These are phyloP conservation scores for Imbricaverruca yamaguchii DNA, from an alignment of 2,888 invertebrate species.

Conservation along the genomic window DNA sequence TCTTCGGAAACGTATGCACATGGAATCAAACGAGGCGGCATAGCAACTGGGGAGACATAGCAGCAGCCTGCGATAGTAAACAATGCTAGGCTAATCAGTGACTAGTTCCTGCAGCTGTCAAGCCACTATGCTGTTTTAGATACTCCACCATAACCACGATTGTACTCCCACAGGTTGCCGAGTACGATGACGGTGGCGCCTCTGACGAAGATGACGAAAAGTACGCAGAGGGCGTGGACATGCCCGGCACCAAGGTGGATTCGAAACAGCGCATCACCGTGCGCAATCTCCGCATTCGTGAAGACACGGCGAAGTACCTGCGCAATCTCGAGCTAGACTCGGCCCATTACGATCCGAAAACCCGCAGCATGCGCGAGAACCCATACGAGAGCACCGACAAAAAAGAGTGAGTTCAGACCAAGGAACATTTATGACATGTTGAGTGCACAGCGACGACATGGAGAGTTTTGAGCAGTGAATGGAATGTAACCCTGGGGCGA, in stretches of 20 bases:
- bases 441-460: too few species aligned
- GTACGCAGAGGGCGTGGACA: slow-evolving; percentile 55
- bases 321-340: slow-evolving; percentile 94
- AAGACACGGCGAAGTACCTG: slow-evolving; percentile 98
- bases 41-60: too few species aligned
- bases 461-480: too few species aligned
- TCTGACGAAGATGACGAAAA: slow-evolving; percentile 51
- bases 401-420: slow-evolving; percentile 35
- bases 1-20: too few species aligned
- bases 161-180: slow-evolving; percentile 38
- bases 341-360: slow-evolving; percentile 98
- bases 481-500: too few species aligned
- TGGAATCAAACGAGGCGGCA: too few species aligned
- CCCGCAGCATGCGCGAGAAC: slow-evolving; percentile 96
- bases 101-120: too few species aligned
- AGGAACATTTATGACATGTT: too few species aligned
- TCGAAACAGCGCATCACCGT: slow-evolving; percentile 99
- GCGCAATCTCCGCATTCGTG: slow-evolving; percentile 91
- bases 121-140: too few species aligned
- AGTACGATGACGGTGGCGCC: slow-evolving; percentile 58
- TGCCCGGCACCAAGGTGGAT: slow-evolving; percentile 99
- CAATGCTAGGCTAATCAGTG: too few species aligned
- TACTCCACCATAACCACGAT: too few species aligned
- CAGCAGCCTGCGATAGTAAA: too few species aligned
- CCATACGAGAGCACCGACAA: slow-evolving; percentile 59